These are phyloP conservation scores for Norana najaformis DNA, from an alignment of 2,888 invertebrate genomes.

Conservation along the genomic window DNA sequence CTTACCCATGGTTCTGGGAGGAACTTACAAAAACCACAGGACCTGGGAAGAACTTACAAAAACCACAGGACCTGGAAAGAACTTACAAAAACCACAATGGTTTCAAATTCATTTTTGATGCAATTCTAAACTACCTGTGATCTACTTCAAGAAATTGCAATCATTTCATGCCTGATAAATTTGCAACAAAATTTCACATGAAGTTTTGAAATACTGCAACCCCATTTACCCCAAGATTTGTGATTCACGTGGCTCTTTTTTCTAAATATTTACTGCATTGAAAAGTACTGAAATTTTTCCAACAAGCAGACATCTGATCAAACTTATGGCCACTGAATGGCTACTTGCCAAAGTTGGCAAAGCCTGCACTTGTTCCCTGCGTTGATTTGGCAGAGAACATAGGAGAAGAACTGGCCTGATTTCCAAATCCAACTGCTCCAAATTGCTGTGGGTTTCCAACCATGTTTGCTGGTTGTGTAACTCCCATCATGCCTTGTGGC, in stretches of 20 bases:
- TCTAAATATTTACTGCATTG: not conserved
- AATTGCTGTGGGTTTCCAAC: constrained; percentile 17
- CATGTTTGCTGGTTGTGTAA: not conserved
- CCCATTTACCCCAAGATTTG: no score
- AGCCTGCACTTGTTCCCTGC: not conserved
- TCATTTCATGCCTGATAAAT: not conserved
- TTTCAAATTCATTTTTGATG: not conserved
- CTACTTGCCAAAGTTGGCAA: constrained; percentile 15
- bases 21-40: not conserved
- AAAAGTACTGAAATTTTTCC: not conserved
- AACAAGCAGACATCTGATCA: not conserved
- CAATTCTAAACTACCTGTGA: not conserved
- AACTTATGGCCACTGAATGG: not conserved
- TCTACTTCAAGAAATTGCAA: not conserved
- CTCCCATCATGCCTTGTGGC: not conserved
- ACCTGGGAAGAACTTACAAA: not conserved
- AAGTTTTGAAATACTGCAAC: not conserved
- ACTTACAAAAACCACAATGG: not conserved
- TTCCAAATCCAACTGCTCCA: not conserved
- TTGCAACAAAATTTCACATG: constrained; percentile 5
- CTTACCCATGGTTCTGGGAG: not conserved
- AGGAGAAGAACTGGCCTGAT: not conserved
- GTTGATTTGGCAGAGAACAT: not conserved
- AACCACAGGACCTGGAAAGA: not conserved
- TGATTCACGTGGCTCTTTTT: not conserved